Percentiles rank a stretch among this genome's conserved stretches.
Evolutionary conservation across 1,140 invertebrate species (phyloP).

Genomic region (Zaprionus davidi): DNA sequence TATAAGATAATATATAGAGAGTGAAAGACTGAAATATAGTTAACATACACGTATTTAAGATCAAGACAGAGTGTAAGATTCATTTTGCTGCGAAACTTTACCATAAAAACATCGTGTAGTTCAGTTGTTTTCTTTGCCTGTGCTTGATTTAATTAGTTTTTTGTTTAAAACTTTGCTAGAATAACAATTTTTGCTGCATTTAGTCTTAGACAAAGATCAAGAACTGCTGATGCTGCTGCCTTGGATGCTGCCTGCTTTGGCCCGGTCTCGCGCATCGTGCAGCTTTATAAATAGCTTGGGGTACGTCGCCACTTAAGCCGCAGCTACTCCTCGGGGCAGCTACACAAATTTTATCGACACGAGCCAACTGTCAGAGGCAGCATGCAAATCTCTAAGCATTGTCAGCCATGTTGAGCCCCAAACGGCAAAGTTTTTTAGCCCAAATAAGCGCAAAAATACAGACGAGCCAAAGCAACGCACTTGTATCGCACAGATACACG

Average conservation of each 20-base stretch:
- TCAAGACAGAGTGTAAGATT: no score
- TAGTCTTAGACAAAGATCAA: constrained; percentile 50
- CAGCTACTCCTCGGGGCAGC: constrained; percentile 41
- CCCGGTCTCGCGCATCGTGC: constrained; percentile 42
- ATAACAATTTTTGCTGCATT: constrained; percentile 21
- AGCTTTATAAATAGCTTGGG: constrained; percentile 68
- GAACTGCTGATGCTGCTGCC: constrained; percentile 9
- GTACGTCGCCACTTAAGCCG: constrained; percentile 76
- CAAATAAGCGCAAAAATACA: constrained; percentile 79
- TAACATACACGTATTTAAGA: no score
- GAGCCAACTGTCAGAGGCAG: constrained; percentile 71
- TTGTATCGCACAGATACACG: constrained; percentile 68
- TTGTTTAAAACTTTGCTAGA: constrained; percentile 34
- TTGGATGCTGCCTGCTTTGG: not conserved
- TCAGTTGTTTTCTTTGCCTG: not conserved
- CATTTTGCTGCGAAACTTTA: not conserved
- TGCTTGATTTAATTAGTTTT: constrained; percentile 29
- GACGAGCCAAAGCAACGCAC: constrained; percentile 42
- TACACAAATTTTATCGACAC: constrained; percentile 80
- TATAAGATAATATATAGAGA: not conserved
- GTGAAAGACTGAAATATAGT: no score
- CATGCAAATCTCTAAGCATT: constrained; percentile 77
- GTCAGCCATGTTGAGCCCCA: constrained; percentile 72
- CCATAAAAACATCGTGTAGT: not conserved
- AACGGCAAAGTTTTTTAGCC: constrained; percentile 73